Conservation (phyloP, 2,888 invertebrate genomes). For the Apodemia duryi region DNA sequence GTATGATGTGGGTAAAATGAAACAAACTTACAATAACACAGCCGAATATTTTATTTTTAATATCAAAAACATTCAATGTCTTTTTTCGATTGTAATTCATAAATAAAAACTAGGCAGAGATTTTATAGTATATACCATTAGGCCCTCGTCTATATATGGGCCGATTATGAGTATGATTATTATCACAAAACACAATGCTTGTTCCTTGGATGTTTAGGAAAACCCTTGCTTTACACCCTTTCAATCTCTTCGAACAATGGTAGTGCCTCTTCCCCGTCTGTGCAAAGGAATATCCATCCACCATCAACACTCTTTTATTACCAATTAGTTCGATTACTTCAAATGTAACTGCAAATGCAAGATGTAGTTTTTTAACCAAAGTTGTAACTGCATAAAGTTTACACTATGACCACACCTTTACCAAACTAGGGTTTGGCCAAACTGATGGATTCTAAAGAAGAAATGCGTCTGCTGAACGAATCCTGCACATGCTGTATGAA, state of each 20-base stretch:
- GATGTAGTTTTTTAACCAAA: no score
- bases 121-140: slow-evolving; percentile 39
- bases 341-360: slow-evolving; percentile 34
- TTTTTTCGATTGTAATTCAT: no score
- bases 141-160: slow-evolving; percentile 33
- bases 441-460: no score
- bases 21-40: no score
- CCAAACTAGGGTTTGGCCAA: no score
- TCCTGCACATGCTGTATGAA: no score
- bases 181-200: slow-evolving; percentile 32
- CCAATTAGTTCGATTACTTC: slow-evolving; percentile 40
- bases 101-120: slow-evolving; percentile 28
- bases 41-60: no score
- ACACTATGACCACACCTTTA: no score
- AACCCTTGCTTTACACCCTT: slow-evolving; percentile 49
- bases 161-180: slow-evolving; percentile 43
- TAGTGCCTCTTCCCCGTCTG: slow-evolving; percentile 40
- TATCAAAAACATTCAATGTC: no score
- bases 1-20: no score
- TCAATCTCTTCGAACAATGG: slow-evolving; percentile 51
- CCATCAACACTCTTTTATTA: slow-evolving; percentile 45
- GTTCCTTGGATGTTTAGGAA: slow-evolving; percentile 38
- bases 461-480: no score
- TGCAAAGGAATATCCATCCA: slow-evolving; percentile 47
- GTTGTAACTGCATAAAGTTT: no score